Conservation (phyloP, 1,140 invertebrate genomes). For the Atta texana region DNA sequence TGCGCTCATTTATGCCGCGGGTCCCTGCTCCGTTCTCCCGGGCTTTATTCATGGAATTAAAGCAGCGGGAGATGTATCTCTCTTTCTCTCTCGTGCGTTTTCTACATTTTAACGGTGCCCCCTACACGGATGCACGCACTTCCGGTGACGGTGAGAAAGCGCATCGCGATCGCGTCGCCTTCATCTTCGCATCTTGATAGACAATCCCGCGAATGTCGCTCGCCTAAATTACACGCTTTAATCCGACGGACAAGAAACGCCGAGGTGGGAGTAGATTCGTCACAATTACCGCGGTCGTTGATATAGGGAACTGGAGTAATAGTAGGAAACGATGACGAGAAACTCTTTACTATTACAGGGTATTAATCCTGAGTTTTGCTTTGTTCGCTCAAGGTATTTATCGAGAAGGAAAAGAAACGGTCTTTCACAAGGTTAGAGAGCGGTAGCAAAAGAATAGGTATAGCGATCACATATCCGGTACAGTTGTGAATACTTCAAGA, state of each 20-base stretch:
- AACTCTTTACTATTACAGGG: slow-evolving; percentile 72
- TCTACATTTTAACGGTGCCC: slow-evolving; percentile 80
- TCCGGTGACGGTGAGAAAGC: slow-evolving; percentile 75
- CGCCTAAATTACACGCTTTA: slow-evolving; percentile 74
- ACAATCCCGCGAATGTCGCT: slow-evolving; percentile 74
- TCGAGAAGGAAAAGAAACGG: slow-evolving; percentile 20
- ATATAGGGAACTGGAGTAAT: slow-evolving; percentile 71
- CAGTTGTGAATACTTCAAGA: not conserved
- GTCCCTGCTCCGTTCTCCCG: slow-evolving; percentile 71
- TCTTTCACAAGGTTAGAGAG: slow-evolving; percentile 33
- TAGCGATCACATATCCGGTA: slow-evolving; percentile 12
- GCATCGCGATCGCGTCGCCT: slow-evolving; percentile 58
- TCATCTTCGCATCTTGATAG: slow-evolving; percentile 64
- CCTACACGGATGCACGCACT: slow-evolving; percentile 65
- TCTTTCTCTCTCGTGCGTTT: slow-evolving; percentile 69
- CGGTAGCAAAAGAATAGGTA: slow-evolving; percentile 12
- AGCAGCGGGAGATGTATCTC: slow-evolving; percentile 79
- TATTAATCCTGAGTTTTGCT: slow-evolving; percentile 65
- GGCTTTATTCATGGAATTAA: slow-evolving; percentile 83
- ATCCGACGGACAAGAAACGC: slow-evolving; percentile 44
- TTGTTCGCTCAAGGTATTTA: slow-evolving; percentile 51
- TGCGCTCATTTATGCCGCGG: slow-evolving; percentile 80
- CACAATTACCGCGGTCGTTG: slow-evolving; percentile 75
- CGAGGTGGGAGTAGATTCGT: slow-evolving; percentile 65
- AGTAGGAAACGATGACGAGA: slow-evolving; percentile 69